Conservation (phyloP, 1,140 invertebrate species). For the Pachyrhynchus sulphureomaculatus region DNA sequence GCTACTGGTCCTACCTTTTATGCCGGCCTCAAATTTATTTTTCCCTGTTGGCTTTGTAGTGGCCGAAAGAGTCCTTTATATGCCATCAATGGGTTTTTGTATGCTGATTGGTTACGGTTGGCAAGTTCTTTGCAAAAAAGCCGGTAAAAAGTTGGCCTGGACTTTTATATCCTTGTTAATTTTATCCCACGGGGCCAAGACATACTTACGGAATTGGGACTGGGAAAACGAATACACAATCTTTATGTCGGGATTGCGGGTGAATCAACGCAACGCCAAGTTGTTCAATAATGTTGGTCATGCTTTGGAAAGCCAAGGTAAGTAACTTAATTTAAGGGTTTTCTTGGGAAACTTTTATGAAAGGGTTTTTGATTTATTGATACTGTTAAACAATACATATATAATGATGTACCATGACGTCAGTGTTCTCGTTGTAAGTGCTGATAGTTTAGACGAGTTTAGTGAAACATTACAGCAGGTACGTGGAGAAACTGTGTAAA, state of each 20-base stretch:
- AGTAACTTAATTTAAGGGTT: slow-evolving; percentile 53
- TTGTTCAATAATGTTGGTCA: slow-evolving; percentile 97
- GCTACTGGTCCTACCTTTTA: slow-evolving; percentile 85
- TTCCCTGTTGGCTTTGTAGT: slow-evolving; percentile 97
- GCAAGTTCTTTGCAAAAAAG: slow-evolving; percentile 55
- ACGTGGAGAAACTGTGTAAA: too few species aligned
- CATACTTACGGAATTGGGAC: slow-evolving; percentile 83
- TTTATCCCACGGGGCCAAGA: slow-evolving; percentile 78
- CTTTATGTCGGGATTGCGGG: slow-evolving; percentile 87
- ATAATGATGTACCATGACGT: too few species aligned
- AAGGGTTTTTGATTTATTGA: neutral
- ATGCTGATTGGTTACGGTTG: slow-evolving; percentile 85
- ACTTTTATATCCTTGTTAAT: slow-evolving; percentile 66
- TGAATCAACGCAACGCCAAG: slow-evolving; percentile 92
- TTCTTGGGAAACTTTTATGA: neutral
- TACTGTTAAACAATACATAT: neutral
- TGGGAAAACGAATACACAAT: slow-evolving; percentile 92
- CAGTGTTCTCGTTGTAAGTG: too few species aligned
- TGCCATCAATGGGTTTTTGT: slow-evolving; percentile 97
- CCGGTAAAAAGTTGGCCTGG: slow-evolving; percentile 62
- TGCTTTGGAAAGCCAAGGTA: slow-evolving; percentile 83
- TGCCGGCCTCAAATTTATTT: slow-evolving; percentile 95
- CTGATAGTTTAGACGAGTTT: too few species aligned
- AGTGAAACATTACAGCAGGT: too few species aligned
- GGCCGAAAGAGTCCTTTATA: slow-evolving; percentile 93